Evolutionary conservation across 2,113 vertebrate genomes (phyloP).

Genomic region (Emydocephalus ijimae): DNA sequence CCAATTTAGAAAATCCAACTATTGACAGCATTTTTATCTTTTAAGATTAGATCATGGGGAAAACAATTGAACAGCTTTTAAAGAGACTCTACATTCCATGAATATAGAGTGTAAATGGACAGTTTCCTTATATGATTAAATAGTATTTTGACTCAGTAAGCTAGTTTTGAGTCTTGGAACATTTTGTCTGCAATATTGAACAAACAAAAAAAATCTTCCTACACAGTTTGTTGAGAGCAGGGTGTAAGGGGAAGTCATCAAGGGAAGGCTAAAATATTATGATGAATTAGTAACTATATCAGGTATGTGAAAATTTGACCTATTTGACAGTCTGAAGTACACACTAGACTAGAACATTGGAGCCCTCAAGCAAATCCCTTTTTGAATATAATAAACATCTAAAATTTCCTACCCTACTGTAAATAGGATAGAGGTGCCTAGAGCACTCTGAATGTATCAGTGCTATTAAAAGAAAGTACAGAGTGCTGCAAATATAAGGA

Average conservation of each 20-base stretch:
- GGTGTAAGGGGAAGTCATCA: not conserved
- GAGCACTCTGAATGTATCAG: not conserved
- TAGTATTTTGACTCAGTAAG: not conserved
- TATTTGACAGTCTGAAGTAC: not conserved
- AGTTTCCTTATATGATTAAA: not conserved
- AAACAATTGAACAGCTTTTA: not conserved
- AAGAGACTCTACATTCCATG: not conserved
- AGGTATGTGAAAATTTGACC: not conserved
- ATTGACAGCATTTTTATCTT: not conserved
- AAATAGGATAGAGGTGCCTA: not conserved
- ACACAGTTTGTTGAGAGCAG: rapidly evolving
- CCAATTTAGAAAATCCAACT: not conserved
- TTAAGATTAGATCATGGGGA: not conserved
- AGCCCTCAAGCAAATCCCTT: not conserved
- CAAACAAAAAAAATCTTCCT: not conserved
- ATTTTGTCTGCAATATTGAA: rapidly evolving
- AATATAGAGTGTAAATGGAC: not conserved
- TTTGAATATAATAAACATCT: not conserved
- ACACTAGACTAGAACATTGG: not conserved
- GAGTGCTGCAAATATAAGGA: conserved; percentile 11
- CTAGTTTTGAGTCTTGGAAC: not conserved
- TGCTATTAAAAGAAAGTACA: conserved; percentile 28
- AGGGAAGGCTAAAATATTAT: not conserved
- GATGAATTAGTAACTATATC: not conserved
- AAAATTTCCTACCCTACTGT: not conserved